These are phyloP conservation scores for Scomber japonicus DNA, from an alignment of 2,113 vertebrate species.

Conservation along the genomic window DNA sequence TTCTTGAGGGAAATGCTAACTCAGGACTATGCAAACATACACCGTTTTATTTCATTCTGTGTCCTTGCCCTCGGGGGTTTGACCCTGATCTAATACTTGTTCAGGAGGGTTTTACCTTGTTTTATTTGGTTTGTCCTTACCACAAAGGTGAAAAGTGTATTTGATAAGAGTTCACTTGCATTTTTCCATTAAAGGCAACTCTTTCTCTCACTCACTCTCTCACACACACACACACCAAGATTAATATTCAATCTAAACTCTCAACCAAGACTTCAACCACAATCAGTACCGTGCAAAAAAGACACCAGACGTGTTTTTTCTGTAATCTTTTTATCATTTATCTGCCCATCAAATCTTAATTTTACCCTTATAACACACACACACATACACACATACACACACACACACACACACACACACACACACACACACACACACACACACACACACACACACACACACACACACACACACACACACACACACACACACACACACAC, in stretches of 20 bases:
- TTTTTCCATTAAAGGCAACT: no score
- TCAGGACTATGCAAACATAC: not conserved
- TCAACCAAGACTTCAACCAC: not conserved
- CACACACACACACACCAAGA: no score
- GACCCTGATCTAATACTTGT: not conserved
- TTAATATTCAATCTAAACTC: not conserved
- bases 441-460: not conserved
- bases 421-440: no score
- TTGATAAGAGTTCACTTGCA: no score
- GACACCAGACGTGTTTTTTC: not conserved
- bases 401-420: no score
- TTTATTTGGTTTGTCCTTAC: not conserved
- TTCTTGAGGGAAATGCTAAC: not conserved
- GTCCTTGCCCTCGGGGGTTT: not conserved
- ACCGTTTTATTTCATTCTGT: not conserved
- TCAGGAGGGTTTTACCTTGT: not conserved
- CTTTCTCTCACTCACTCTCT: no score
- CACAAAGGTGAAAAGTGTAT: not conserved
- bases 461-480: no score
- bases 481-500: no score
- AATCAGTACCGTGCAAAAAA: not conserved
- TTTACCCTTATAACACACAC: rapidly evolving
- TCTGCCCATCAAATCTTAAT: not conserved
- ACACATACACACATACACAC: not conserved
- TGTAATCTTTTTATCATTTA: not conserved